phyloP scores from a whole-genome alignment of 2,113 vertebrate species.

The Pseudorhombus dupliciocellatus region DNA sequence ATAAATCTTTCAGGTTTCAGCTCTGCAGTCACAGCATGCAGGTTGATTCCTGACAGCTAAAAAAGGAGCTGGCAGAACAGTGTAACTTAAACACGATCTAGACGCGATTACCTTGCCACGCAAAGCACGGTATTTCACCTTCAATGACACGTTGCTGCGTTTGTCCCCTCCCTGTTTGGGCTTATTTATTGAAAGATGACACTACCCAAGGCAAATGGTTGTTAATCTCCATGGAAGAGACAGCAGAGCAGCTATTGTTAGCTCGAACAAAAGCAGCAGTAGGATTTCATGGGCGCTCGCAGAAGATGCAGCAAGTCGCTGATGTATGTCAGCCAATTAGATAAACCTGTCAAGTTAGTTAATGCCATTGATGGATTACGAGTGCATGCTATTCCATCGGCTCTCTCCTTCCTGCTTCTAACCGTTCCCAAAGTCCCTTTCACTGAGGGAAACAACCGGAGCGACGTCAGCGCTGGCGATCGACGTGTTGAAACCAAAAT shows the following conservation, averaged over 20 bases:
- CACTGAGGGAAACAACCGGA: background rate
- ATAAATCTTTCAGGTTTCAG: conserved; percentile 30
- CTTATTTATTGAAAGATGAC: conserved; percentile 53
- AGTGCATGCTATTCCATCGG: conserved; percentile 19
- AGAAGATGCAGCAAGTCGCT: conserved; percentile 33
- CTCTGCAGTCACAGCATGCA: conserved; percentile 37
- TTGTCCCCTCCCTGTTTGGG: conserved; percentile 27
- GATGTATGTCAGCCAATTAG: conserved; percentile 52
- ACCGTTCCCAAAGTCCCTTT: background rate
- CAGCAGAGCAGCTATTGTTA: conserved; percentile 35
- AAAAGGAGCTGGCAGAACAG: conserved; percentile 15
- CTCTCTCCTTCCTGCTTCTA: background rate
- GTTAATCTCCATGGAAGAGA: conserved; percentile 51
- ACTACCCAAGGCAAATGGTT: conserved; percentile 43
- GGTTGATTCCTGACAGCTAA: conserved; percentile 47
- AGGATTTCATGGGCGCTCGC: conserved; percentile 19
- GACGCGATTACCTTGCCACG: conserved; percentile 33
- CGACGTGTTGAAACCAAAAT: background rate
- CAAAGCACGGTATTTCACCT: conserved; percentile 43
- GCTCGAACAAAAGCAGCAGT: conserved; percentile 32
- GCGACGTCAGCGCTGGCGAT: background rate
- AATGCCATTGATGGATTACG: conserved; percentile 61
- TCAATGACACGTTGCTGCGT: conserved; percentile 25
- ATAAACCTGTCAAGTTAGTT: conserved; percentile 66
- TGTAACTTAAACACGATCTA: conserved; percentile 48